Evolutionary conservation across 2,113 vertebrate species (phyloP).

Genomic region (Hucho hucho): DNA sequence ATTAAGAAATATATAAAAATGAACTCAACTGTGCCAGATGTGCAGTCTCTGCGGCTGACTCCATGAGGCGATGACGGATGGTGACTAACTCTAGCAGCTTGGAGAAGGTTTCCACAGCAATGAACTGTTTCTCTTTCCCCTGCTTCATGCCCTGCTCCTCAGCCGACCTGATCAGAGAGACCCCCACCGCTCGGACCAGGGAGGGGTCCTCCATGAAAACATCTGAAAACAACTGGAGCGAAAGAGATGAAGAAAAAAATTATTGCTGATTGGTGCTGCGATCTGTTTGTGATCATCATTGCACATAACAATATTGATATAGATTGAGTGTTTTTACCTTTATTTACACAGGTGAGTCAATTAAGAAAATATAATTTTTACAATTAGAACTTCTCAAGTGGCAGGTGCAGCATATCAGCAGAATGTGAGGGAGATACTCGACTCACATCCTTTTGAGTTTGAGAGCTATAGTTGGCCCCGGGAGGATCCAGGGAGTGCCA

Average conservation of each 20-base stretch:
- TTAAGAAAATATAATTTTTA: neutral
- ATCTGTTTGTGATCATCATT: neutral
- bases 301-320: neutral
- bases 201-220: constrained; percentile 56
- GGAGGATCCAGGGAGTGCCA: constrained; percentile 53
- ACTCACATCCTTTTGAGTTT: constrained; percentile 70
- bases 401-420: neutral
- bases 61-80: constrained; percentile 63
- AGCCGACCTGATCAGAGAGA: constrained; percentile 36
- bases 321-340: neutral
- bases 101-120: constrained; percentile 68
- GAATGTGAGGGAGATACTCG: neutral
- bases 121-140: constrained; percentile 48
- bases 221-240: constrained; percentile 72
- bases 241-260: neutral
- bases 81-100: constrained; percentile 72
- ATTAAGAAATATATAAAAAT: neutral
- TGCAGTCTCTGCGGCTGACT: constrained; percentile 58
- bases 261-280: neutral
- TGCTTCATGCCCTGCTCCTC: constrained; percentile 47
- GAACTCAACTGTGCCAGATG: constrained; percentile 62
- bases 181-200: constrained; percentile 49
- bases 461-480: constrained; percentile 61
- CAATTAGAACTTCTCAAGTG: neutral
- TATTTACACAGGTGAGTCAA: neutral